Evolutionary conservation across 2,797 vertebrate species (phyloP).

Genomic region (Champsocephalus esox): DNA sequence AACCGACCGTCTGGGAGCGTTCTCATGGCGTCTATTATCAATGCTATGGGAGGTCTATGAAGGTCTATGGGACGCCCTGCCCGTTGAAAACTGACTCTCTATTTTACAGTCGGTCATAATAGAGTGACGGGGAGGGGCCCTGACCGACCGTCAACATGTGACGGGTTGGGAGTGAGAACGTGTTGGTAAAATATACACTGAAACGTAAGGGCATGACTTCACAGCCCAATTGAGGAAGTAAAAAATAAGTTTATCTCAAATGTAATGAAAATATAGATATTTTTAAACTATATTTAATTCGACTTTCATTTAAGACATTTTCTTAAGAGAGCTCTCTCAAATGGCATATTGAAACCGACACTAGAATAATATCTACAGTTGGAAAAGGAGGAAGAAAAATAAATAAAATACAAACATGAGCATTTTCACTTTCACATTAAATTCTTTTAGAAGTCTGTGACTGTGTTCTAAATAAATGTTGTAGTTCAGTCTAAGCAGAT

Average conservation of each 20-base stretch:
- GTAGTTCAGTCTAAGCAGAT: slow-evolving; percentile 55
- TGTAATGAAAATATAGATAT: background rate
- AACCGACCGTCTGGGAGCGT: too few species aligned
- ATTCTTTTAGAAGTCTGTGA: slow-evolving; percentile 19
- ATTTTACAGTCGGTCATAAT: too few species aligned
- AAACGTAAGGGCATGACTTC: too few species aligned
- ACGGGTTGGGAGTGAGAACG: too few species aligned
- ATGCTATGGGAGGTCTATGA: too few species aligned
- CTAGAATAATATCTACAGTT: background rate
- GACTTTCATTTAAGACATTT: background rate
- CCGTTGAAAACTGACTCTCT: too few species aligned
- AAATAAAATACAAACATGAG: background rate
- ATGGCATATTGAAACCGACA: background rate
- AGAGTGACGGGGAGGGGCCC: too few species aligned
- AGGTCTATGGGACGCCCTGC: too few species aligned
- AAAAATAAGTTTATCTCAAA: background rate
- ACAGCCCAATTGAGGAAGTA: too few species aligned
- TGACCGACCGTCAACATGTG: too few species aligned
- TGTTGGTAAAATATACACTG: too few species aligned
- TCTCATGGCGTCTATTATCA: too few species aligned
- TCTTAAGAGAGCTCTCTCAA: background rate
- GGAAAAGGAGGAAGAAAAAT: background rate
- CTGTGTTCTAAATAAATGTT: slow-evolving; percentile 40
- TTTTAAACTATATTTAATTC: background rate
- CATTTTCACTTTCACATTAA: slow-evolving; percentile 15